Evolutionary conservation across 2,888 invertebrate species (phyloP).

Genomic region (Spisula subtruncata): DNA sequence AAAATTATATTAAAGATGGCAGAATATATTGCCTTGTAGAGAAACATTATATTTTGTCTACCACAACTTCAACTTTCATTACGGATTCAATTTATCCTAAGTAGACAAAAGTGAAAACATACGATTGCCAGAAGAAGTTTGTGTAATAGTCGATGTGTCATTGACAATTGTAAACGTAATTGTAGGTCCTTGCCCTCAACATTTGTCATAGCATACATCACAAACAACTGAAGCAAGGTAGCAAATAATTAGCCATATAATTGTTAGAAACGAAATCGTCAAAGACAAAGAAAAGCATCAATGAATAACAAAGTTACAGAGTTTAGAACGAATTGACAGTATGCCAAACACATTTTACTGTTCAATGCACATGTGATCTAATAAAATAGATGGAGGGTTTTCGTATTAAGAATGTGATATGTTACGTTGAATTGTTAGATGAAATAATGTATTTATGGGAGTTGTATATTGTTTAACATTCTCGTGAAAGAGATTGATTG

Average conservation of each 20-base stretch:
- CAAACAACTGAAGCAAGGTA: not conserved
- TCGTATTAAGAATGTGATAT: too few relatives aligned
- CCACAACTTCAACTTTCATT: not conserved
- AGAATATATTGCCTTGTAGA: too few relatives aligned
- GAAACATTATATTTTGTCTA: too few relatives aligned
- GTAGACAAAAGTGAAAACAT: not conserved
- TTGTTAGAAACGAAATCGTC: not conserved
- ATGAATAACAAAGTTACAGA: not conserved
- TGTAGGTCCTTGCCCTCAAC: not conserved
- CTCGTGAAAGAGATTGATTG: too few relatives aligned
- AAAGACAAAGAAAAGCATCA: not conserved
- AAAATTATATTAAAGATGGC: too few relatives aligned
- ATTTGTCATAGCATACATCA: not conserved
- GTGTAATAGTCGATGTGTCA: not conserved
- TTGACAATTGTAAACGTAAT: not conserved
- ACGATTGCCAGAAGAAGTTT: not conserved
- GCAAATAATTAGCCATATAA: not conserved
- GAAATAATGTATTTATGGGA: too few relatives aligned
- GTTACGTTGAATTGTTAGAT: too few relatives aligned
- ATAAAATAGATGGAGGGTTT: not conserved
- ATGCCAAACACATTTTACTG: not conserved
- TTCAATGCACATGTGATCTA: not conserved
- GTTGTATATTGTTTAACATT: too few relatives aligned
- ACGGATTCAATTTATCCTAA: not conserved
- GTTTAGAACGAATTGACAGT: not conserved